A percentile compares a stretch with the other conserved stretches of the same genome.
Evolutionary conservation across 2,113 vertebrate species (phyloP).

Genomic region (Dolichotis patagonum): DNA sequence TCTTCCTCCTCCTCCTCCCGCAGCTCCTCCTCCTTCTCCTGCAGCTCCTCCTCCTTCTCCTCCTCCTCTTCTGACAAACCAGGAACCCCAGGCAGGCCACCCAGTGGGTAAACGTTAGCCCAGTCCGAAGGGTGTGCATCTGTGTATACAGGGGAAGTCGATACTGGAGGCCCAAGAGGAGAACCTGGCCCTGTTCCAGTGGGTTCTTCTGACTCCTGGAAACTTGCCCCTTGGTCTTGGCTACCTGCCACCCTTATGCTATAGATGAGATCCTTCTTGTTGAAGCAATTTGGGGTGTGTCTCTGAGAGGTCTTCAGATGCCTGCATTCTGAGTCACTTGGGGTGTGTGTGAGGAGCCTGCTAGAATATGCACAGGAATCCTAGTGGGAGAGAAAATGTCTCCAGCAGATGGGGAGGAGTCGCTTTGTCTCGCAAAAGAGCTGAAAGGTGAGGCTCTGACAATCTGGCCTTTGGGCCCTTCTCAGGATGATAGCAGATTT

Average conservation of each 20-base stretch:
- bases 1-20: not conserved
- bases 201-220: not conserved
- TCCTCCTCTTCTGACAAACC: not conserved
- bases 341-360: not conserved
- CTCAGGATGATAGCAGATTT: rapidly evolving
- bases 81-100: not conserved
- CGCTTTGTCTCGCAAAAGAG: not conserved
- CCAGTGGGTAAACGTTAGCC: not conserved
- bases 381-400: not conserved
- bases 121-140: not conserved
- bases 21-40: not conserved
- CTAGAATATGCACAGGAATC: not conserved
- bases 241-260: not conserved
- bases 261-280: not conserved
- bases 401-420: not conserved
- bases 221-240: not conserved
- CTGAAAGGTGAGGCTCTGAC: not conserved
- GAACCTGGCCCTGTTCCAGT: not conserved
- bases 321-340: not conserved
- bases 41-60: not conserved
- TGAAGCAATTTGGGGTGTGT: not conserved
- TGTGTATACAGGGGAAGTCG: not conserved
- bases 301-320: not conserved
- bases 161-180: not conserved
- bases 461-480: not conserved